Base-by-base conservation (phyloP, 2,797 vertebrate genomes). In the Rhinella marina region DNA sequence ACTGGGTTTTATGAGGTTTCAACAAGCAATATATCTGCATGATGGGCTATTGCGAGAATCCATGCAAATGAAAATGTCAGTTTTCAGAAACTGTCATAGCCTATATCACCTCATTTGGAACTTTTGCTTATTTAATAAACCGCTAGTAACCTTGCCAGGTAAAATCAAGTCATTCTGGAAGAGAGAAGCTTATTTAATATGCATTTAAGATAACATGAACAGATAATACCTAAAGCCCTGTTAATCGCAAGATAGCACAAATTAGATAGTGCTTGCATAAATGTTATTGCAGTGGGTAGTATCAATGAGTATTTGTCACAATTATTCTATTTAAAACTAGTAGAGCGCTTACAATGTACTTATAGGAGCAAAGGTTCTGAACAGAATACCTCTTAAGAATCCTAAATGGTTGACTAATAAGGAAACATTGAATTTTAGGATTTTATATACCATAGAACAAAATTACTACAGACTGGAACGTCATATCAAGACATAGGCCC, bases 21-120 rank as follows among this genome's bases (percentile, higher is more conserved):
- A 92, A 85, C 59, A 88, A 92, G 91, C 92, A 92, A 90, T 91
- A 90, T 88, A 92, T 93, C 91, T 90, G 56, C 78, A 89, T 89
- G 72, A 88, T 89, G 73, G 88, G 81, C 81, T 93, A 79, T 90
- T 91, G 85, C 89, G 92, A 92, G 87, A 92, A 94, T 89, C 54
- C 78, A 88, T 93, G 73, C 76, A 92, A 90, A 92, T 93, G 90
- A 91, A 94, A 94, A 92, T 92, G 79, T 91, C 88, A 92, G 88
- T 90, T 93, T 94, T 81, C 84, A 90, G 90, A 90, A 93, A 92
- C 87, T 94, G 91, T 93, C 92, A 93, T 91, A 93, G 90, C 78
- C 50, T 85, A 14, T 76, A 89, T 91, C 92, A 90, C 73, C 91
- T 90, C 87, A 90, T 82, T 92, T 92, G 87, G 73, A 86, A 87